Evolutionary conservation across 1,140 invertebrate genomes (phyloP).

Genomic region (Sipha flava): DNA sequence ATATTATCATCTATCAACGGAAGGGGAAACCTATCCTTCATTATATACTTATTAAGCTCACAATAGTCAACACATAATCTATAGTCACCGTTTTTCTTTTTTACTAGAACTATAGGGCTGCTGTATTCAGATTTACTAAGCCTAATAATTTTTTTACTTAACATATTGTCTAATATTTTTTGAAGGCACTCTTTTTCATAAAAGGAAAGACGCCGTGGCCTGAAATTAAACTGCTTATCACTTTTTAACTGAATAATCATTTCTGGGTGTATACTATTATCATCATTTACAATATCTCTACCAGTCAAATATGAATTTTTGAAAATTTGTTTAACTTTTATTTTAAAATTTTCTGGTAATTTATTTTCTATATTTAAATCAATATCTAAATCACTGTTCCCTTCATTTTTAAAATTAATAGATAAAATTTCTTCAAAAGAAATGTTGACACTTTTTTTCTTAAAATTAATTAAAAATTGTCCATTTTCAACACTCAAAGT

Average conservation of each 20-base stretch:
- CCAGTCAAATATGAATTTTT: background rate
- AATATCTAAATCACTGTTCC: background rate
- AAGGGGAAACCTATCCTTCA: slow-evolving; percentile 46
- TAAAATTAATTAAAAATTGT: background rate
- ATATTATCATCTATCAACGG: slow-evolving; percentile 36
- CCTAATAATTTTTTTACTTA: background rate
- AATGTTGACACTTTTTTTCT: background rate
- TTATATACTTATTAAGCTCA: slow-evolving; percentile 37
- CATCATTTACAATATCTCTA: background rate
- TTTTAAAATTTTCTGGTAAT: background rate
- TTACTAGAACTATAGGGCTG: background rate
- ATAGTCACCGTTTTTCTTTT: background rate
- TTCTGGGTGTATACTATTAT: background rate
- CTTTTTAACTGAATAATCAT: background rate
- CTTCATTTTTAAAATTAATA: background rate
- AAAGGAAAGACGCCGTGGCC: slow-evolving; percentile 35
- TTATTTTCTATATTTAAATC: background rate
- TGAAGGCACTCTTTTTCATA: background rate
- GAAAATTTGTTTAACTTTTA: background rate
- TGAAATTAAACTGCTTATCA: background rate
- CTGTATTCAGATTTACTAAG: background rate
- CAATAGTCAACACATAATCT: slow-evolving; percentile 6
- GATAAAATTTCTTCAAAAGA: background rate
- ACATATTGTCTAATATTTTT: background rate
- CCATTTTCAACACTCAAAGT: background rate